Evolutionary conservation across 2,888 invertebrate species (phyloP), one percentile per base, ranked within the genome.

Genomic region (Coenonympha glycerion): DNA sequence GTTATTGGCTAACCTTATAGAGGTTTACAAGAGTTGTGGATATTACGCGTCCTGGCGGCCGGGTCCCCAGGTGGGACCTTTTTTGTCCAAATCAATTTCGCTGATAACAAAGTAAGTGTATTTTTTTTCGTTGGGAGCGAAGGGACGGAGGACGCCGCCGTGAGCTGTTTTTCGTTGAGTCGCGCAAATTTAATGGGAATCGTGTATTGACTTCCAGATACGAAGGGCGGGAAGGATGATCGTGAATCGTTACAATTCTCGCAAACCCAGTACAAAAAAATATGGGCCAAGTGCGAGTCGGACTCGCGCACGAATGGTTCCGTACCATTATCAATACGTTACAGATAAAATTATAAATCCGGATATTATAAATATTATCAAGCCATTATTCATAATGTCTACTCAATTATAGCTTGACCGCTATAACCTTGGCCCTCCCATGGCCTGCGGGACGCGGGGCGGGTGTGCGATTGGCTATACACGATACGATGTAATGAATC

Each of bases 41-140:
- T 33, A 60, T 53, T 58, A 61, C 57, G 59, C 63, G 62, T 69
- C 65, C 64, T 65, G 63, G 56, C 44, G 21, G 63, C 56, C 45
- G 31, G 18, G 52, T 42, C 44, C 57, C 53, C 11, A 36, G 52
- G 36, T 41, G 41, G 41, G 45, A 30, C 44, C 44, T 33, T 44
- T 44, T 52, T 53, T 49, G 49, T 39, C 42, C 42, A 31, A 44
- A 44, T 44, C 44, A 44, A 44, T 44, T 44, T 44, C 44, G 21
- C 15, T 44, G 30, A 44, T 31, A 44, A 44, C 31, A 44, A 44
- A 44, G 22, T 44, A 22, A 44, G 44, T 44, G 28, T 15, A 44
- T 24, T 40, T 40, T 39, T 39, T 34, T 24, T 11, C 11, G 28
- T 28, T 9, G n/a, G 28, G n/a, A n/a, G 8, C 28, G 11, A 28